Evolutionary conservation across 2,113 vertebrate species (phyloP).

Genomic region (Genyomyrus donnyi): DNA sequence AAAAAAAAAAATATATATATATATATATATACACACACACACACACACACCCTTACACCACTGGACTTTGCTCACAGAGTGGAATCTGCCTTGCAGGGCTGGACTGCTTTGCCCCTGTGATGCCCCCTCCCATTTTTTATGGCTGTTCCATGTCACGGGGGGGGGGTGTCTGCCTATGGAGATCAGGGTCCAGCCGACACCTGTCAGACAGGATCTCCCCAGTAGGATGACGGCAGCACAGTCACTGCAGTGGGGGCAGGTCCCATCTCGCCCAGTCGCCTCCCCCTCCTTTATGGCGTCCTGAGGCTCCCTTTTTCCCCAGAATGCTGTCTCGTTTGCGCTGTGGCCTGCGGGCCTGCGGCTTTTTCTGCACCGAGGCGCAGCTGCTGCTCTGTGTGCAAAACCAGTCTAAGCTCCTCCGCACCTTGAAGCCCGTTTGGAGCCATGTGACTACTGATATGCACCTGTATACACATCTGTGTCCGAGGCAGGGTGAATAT

Average conservation of each 20-base stretch:
- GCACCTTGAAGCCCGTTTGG: neutral
- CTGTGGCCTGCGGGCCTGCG: neutral
- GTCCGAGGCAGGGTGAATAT: neutral
- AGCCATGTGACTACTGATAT: neutral
- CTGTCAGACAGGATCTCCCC: neutral
- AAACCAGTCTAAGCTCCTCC: neutral
- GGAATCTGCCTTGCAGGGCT: neutral
- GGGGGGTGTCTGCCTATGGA: neutral
- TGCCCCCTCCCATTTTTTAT: neutral
- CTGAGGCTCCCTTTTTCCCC: neutral
- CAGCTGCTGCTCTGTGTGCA: neutral
- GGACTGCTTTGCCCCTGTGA: neutral
- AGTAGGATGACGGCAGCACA: neutral
- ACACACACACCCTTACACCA: neutral
- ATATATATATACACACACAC: too few species aligned
- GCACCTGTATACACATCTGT: neutral
- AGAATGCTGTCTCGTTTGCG: neutral
- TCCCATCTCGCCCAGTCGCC: neutral
- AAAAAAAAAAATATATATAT: too few species aligned
- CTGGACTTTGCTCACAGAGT: neutral
- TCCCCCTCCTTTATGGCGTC: neutral
- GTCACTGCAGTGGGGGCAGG: neutral
- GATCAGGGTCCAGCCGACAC: neutral
- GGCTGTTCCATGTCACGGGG: neutral
- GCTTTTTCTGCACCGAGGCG: neutral